Percentiles rank a stretch among this genome's conserved stretches.
These are phyloP conservation scores for Spea hammondii DNA, from an alignment of 2,797 vertebrate species.

Conservation along the genomic window DNA sequence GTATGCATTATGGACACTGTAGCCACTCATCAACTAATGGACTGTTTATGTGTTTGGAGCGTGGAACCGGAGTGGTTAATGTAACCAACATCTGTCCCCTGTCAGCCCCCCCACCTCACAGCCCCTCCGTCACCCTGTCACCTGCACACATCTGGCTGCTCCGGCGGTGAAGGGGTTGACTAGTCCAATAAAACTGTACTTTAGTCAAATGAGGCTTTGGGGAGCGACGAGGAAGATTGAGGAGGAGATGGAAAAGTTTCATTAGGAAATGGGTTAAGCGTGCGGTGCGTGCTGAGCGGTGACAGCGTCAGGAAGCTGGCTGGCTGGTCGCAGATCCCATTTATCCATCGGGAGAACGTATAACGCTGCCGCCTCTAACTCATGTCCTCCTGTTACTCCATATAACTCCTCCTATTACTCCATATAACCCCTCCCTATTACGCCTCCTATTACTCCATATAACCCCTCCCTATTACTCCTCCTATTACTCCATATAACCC, in stretches of 20 bases:
- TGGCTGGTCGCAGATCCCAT: constrained; percentile 12
- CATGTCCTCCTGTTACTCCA: constrained; percentile 11
- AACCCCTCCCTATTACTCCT: too few relatives aligned
- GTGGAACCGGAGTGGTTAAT: constrained; percentile 8
- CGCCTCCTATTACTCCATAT: too few relatives aligned
- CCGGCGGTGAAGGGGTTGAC: constrained; percentile 39
- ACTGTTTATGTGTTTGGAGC: not conserved
- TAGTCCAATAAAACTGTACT: constrained; percentile 31
- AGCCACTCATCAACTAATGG: not conserved
- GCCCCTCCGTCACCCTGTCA: constrained; percentile 13
- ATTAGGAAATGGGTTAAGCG: constrained; percentile 43
- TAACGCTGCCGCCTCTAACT: constrained; percentile 10
- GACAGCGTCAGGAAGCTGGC: constrained; percentile 41
- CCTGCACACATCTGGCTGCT: constrained; percentile 40
- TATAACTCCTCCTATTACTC: constrained; percentile 27
- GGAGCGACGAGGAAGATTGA: constrained; percentile 16
- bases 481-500: too few relatives aligned
- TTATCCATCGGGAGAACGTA: constrained; percentile 5
- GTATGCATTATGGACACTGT: not conserved
- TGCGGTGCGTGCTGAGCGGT: constrained; percentile 39
- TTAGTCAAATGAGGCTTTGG: constrained; percentile 33
- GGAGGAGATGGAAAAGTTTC: constrained; percentile 27
- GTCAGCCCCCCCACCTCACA: constrained; percentile 10
- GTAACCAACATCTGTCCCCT: constrained; percentile 27
- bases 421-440: constrained; percentile 11